Conservation (phyloP, 2,888 invertebrate species). For the Campopleginae sp. region DNA sequence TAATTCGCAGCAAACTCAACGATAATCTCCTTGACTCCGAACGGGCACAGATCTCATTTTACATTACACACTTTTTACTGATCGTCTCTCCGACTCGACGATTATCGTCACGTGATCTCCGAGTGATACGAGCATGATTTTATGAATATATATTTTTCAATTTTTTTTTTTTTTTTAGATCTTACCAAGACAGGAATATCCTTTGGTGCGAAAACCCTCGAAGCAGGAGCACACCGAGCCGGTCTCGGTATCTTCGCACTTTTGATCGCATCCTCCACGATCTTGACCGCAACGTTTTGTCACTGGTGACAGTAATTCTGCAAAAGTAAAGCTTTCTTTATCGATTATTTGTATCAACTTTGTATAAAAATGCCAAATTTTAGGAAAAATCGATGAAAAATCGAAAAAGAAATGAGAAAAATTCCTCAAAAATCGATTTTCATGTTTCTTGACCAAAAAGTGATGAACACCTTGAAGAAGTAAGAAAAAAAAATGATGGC, state of each 20-base stretch:
- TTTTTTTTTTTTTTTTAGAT: constrained; percentile 16
- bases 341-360: neutral
- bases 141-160: neutral
- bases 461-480: neutral
- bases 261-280: constrained; percentile 85
- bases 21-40: constrained; percentile 64
- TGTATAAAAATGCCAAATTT: neutral
- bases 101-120: constrained; percentile 2
- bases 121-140: constrained; percentile 15
- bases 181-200: constrained; percentile 83
- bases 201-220: constrained; percentile 83
- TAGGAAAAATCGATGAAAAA: too few relatives aligned
- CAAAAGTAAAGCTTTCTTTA: constrained; percentile 44
- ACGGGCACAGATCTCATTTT: constrained; percentile 48
- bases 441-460: neutral
- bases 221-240: constrained; percentile 84
- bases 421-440: neutral
- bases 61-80: constrained; percentile 32
- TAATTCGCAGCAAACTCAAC: constrained; percentile 60
- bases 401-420: too few relatives aligned
- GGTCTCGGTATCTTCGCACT: constrained; percentile 82
- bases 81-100: neutral
- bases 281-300: constrained; percentile 82
- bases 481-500: too few relatives aligned
- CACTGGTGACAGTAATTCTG: constrained; percentile 58